Base-by-base conservation (phyloP, 2,113 vertebrate genomes). In the Trinectes maculatus region DNA sequence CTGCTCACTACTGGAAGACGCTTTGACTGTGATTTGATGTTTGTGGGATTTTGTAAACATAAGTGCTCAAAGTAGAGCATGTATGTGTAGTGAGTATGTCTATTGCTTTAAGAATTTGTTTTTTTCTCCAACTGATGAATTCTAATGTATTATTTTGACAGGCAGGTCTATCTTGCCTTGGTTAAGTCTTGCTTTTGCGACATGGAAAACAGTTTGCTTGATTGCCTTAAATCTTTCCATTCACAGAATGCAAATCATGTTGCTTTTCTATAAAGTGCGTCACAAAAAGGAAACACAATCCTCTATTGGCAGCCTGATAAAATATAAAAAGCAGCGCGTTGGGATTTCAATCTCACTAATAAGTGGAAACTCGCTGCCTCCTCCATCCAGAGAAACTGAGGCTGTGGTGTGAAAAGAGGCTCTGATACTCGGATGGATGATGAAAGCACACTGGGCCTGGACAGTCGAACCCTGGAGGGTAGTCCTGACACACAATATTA, bases 401-500 rank as follows among this genome's bases (percentile, higher is more conserved):
- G 66, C 44, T 73, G 77, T 25, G 29, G 76, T 69, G 58, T 71
- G 43, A 55, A 51, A 81, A 58, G 22, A 59, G 46, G 36, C 49
- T 67, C 74, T 80, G 49, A 83, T 85, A 57, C 81, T 71, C 43
- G 36, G 37, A 70, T 64, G 65, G 67, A 79, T 85, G 86, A 90
- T 87, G 58, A 89, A 89, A 87, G 80, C 52, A 75, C 54, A 24
- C 36, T 22, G 25, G 48, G 63, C 64, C 34, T 13, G 19, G 29
- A 57, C 77, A 79, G 76, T 47, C 29, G 25, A 36, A 57, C 79
- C 84, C 73, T 79, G 19, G 51, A 68, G 77, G 82, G 74, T 42
- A 29, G 40, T 40, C 72, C 80, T 82, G 90, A 87, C 85, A 57
- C 68, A 39, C 66, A 60, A 85, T 84, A 90, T 91, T 90, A 92